Evolutionary conservation across 2,113 vertebrate species (phyloP), one percentile per base, ranked within the genome.

Genomic region (Tringa solitaria): DNA sequence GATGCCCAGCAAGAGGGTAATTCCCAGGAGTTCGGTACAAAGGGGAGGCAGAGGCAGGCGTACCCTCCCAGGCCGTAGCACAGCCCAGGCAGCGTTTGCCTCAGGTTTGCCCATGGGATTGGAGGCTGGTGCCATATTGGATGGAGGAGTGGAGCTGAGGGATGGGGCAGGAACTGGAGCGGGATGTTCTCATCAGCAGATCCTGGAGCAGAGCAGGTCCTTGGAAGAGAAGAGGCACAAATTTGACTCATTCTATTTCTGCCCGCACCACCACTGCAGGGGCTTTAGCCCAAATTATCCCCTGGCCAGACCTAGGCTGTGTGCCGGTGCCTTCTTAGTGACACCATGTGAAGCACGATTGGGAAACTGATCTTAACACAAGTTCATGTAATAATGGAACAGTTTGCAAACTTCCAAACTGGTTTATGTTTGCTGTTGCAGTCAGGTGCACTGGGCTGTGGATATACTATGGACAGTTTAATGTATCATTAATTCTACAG

Each of bases 371-470:
- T 43, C n/a, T 75, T 50, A 67, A 63, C 26, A 41, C 45, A 86
- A 65, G 59, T 82, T 70, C 10, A 27, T 35, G 14, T 69, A 39
- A 53, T 57, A 46, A 48, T 28, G 73, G 51, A 69, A 74, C 8
- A 60, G 28, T 95, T 73, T 87, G 35, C 23, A 84, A 51, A 26
- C 35, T 73, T 45, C 54, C 23, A 53, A 27, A 30, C 32, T 60
- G 59, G n/a, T 93, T 91, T 67, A 16, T 6, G 7, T 94, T 90
- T 75, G 69, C 41, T 82, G 45, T 48, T 84, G 51, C 60, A 61
- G 8, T 50, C 18, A 10, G 59, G 27, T 3, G 4, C 22, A 1
- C 14, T 8, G 64, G 24, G 13, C 30, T 51, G 74, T 46, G 74
- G 15, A 35, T 74, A 35, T n/a, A 8, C 27, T 39, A 12, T 43